Evolutionary conservation across 2,113 vertebrate species (phyloP), one percentile per base, ranked within the genome.

Genomic region (Nothoprocta perdicaria): DNA sequence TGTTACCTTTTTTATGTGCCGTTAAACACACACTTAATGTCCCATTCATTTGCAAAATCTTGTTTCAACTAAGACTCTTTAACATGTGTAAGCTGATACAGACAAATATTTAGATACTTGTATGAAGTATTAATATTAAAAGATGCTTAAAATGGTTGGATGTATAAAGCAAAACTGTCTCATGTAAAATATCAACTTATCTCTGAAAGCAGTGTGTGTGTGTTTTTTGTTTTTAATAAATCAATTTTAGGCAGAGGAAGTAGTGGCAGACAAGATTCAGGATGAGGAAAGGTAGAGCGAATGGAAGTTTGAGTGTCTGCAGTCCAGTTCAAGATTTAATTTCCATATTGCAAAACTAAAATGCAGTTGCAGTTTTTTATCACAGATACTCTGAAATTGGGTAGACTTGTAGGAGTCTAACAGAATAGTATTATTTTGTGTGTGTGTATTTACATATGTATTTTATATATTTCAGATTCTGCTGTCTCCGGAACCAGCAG

Each of bases 401-500:
- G 24, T 91, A 50, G n/a, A 26, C 10, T 58, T 71, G 38, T 3
- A 11, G 53, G 41, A 67, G 72, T 84, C 50, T 69, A 80, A 73
- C 41, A 9, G 79, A 60, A 12, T 24, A 26, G 15, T 57, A 57
- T 29, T 55, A 26, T 26, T 27, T 15, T 57, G 27, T 57, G 15
- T 55, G 15, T 55, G 53, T 55, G 53, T 55, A 16, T 57, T 16
- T 57, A 10, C 31, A 16, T 57, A 31, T 57, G 17, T 57, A 57
- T 29, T 65, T 84, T 50, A 46, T 48, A 9, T 74, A 2, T 52
- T 79, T 73, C 84, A 97, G 97, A 96, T 91, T 17, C 94, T 97
- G 58, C 96, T 77, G 95, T 94, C 4, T 74, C 69, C 1, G 97
- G 97, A 71, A 29, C 53, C 27, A 81, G 93, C n/a, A 98, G 98